These are phyloP conservation scores for Lateolabrax maculatus DNA, from an alignment of 2,797 vertebrate species.

Conservation along the genomic window DNA sequence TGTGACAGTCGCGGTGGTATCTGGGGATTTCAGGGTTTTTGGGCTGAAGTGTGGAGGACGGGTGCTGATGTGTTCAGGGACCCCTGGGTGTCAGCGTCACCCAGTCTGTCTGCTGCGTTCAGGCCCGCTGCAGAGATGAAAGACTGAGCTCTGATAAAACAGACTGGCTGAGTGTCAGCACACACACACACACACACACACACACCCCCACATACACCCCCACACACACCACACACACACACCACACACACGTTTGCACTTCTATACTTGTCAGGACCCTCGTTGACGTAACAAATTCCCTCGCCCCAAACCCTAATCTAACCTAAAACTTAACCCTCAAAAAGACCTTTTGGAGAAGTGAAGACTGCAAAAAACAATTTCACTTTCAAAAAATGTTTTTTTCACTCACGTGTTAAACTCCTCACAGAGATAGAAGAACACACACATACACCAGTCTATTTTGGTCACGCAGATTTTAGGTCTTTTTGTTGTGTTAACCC, in stretches of 20 bases:
- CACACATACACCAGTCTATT: not conserved
- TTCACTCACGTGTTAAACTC: too few relatives aligned
- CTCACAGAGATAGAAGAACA: too few relatives aligned
- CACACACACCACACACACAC: constrained; percentile 10
- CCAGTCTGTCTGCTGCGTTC: constrained; percentile 54
- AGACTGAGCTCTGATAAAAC: constrained; percentile 66
- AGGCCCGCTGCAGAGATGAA: constrained; percentile 67
- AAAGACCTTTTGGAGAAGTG: not conserved
- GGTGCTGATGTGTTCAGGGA: constrained; percentile 68
- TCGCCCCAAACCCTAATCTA: not conserved
- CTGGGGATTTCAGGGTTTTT: constrained; percentile 48
- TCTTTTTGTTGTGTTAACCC: not conserved
- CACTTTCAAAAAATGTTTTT: too few relatives aligned
- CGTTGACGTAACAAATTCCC: not conserved
- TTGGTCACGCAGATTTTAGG: not conserved
- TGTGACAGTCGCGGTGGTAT: constrained; percentile 31
- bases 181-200: constrained; percentile 17
- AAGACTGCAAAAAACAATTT: too few relatives aligned
- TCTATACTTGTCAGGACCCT: not conserved
- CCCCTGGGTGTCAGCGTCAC: constrained; percentile 59
- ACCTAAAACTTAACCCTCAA: not conserved
- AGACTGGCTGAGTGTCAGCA: constrained; percentile 56
- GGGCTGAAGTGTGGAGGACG: constrained; percentile 47
- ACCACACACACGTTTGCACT: not conserved
- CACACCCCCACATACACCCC: constrained; percentile 15